phyloP scores from a whole-genome alignment of 2,113 vertebrate species.

The Acinonyx jubatus region DNA sequence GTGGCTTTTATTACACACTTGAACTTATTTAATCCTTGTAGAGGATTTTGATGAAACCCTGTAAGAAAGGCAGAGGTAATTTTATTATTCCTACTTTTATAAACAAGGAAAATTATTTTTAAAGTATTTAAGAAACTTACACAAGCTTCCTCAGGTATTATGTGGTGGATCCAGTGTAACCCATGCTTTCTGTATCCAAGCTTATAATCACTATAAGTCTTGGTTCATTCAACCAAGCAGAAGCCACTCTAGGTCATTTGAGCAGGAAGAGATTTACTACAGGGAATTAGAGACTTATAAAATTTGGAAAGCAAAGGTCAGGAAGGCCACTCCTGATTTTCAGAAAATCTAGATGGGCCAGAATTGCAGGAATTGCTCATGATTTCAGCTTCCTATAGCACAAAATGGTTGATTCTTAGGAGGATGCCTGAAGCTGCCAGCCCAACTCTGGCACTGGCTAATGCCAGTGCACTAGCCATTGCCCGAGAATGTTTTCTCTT shows the following conservation, averaged over 20 bases:
- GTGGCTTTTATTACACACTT: not conserved
- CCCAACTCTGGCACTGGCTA: not conserved
- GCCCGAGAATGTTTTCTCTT: not conserved
- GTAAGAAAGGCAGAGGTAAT: not conserved
- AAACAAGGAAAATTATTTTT: not conserved
- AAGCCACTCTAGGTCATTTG: not conserved
- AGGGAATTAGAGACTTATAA: not conserved
- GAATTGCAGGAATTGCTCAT: not conserved
- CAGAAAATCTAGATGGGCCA: not conserved
- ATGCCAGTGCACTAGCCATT: not conserved
- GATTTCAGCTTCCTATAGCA: not conserved
- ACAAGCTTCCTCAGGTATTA: not conserved
- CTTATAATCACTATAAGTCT: not conserved
- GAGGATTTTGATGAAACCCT: not conserved
- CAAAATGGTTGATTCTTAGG: not conserved
- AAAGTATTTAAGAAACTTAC: not conserved
- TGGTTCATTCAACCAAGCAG: not conserved
- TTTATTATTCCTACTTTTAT: not conserved
- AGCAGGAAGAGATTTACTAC: not conserved
- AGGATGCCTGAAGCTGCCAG: not conserved
- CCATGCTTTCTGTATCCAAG: not conserved
- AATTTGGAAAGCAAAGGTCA: not conserved
- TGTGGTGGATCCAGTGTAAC: not conserved
- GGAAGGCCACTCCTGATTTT: not conserved
- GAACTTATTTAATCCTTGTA: constrained; percentile 1